A percentile compares a stretch with the other conserved stretches of the same genome.
phyloP scores from a whole-genome alignment of 2,888 invertebrate species.

The Coelinius sp. region DNA sequence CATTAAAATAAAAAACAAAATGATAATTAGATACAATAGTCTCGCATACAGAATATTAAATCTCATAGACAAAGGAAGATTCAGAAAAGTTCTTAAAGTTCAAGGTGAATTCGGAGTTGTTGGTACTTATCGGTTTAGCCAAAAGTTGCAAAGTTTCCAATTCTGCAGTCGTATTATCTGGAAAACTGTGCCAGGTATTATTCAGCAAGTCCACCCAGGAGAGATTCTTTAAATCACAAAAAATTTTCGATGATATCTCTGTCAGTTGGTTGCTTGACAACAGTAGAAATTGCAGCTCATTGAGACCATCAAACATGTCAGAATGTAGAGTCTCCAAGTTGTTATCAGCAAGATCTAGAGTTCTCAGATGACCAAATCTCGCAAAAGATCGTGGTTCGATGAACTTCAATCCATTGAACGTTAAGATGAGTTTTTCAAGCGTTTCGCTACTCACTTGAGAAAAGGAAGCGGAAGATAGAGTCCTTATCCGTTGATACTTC shows the following conservation, averaged over 20 bases:
- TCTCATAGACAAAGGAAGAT: no score
- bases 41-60: no score
- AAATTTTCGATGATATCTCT: neutral
- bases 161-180: no score
- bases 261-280: neutral
- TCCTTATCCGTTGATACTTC: neutral
- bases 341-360: neutral
- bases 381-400: neutral
- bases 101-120: no score
- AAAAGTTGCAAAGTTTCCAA: no score
- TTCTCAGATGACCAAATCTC: neutral
- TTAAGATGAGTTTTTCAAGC: neutral
- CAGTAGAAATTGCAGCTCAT: neutral
- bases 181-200: neutral
- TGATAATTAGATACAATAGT: no score
- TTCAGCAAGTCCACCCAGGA: neutral
- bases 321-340: neutral
- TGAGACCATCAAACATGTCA: neutral
- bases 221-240: neutral
- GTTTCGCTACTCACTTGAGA: neutral
- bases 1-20: no score
- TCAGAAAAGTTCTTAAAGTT: no score
- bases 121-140: no score
- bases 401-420: neutral
- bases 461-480: neutral